Percentiles rank a stretch among this genome's conserved stretches.
Evolutionary conservation across 2,113 vertebrate genomes (phyloP).

Genomic region (Pygathrix nemaeus): DNA sequence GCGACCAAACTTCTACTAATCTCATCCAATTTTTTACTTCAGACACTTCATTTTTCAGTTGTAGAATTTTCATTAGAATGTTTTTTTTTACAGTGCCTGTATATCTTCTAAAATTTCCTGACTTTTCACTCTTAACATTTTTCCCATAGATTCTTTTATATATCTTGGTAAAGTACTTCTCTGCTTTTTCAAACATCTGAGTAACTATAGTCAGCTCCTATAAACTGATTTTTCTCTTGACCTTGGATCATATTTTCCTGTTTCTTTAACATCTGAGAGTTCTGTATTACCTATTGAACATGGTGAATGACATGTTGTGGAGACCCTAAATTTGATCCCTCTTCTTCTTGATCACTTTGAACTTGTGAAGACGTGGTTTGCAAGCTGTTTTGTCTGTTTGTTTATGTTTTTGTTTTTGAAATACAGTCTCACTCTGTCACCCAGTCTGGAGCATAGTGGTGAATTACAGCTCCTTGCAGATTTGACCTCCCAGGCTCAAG

Average conservation of each 20-base stretch:
- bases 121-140: background rate
- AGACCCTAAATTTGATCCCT: background rate
- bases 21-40: background rate
- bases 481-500: too few relatives aligned
- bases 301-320: background rate
- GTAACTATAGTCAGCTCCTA: background rate
- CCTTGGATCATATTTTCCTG: background rate
- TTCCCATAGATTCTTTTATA: background rate
- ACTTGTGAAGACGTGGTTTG: background rate
- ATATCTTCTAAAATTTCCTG: background rate
- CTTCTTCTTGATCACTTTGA: background rate
- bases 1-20: background rate
- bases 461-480: too few relatives aligned
- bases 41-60: background rate
- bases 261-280: background rate
- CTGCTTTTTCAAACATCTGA: background rate
- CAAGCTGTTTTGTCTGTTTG: background rate
- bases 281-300: background rate
- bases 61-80: background rate
- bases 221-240: background rate
- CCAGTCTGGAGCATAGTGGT: too few relatives aligned
- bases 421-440: too few relatives aligned
- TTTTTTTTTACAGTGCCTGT: background rate
- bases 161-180: background rate
- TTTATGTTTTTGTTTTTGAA: too few relatives aligned